These are phyloP conservation scores for Sphinx pinastri DNA, from an alignment of 2,888 invertebrate species.

Conservation along the genomic window DNA sequence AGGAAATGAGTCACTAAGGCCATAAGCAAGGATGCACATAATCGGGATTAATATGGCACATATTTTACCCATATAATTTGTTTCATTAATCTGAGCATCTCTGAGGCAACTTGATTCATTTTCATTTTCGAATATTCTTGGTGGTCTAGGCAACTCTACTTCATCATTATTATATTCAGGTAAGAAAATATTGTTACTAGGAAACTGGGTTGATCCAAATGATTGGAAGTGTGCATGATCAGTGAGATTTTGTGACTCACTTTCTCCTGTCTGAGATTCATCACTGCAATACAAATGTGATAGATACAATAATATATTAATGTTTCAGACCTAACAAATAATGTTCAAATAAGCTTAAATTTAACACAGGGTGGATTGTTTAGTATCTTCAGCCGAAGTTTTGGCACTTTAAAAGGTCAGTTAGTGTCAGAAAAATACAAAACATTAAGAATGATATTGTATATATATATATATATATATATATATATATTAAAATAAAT, in stretches of 20 bases:
- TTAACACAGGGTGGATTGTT: too few relatives aligned
- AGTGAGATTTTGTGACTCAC: slow-evolving; percentile 30
- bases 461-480: too few relatives aligned
- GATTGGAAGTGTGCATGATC: slow-evolving; percentile 29
- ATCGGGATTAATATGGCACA: not conserved
- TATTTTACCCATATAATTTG: not conserved
- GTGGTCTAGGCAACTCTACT: not conserved
- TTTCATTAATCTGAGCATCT: not conserved
- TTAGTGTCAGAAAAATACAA: too few relatives aligned
- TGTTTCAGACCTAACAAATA: too few relatives aligned
- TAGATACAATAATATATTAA: too few relatives aligned
- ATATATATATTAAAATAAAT: too few relatives aligned
- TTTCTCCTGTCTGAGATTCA: slow-evolving; percentile 42
- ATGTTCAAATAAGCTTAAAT: too few relatives aligned
- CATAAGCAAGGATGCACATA: not conserved
- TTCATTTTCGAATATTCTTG: not conserved
- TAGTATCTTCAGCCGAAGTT: too few relatives aligned
- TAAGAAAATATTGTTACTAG: not conserved
- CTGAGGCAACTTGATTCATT: not conserved
- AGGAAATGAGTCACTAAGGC: not conserved
- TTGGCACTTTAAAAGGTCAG: too few relatives aligned
- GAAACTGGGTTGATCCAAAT: not conserved
- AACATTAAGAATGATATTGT: too few relatives aligned
- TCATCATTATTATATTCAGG: not conserved
- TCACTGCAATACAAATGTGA: slow-evolving; percentile 67